Percentiles rank a stretch among this genome's conserved stretches.
phyloP scores from a whole-genome alignment of 2,113 vertebrate species.

The Halichoerus grypus region DNA sequence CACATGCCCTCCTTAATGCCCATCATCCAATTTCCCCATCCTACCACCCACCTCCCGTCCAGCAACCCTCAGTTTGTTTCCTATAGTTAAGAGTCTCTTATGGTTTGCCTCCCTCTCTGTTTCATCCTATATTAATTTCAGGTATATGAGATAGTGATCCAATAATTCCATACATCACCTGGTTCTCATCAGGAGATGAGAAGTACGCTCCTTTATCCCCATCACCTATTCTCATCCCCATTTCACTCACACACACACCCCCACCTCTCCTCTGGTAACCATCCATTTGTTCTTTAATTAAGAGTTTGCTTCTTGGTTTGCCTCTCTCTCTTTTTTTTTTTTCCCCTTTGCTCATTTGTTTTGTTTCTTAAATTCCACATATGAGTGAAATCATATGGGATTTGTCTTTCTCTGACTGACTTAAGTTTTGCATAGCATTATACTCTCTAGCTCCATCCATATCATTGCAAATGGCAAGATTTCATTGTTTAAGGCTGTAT shows the following conservation, averaged over 20 bases:
- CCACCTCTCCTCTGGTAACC: not conserved
- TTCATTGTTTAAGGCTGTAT: not conserved
- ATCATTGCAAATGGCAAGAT: not conserved
- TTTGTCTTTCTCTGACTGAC: not conserved
- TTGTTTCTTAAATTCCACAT: not conserved
- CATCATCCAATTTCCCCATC: not conserved
- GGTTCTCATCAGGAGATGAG: not conserved
- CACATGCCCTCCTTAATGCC: not conserved
- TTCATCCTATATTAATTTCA: not conserved
- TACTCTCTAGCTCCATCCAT: not conserved
- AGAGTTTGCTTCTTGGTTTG: not conserved
- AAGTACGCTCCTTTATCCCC: not conserved
- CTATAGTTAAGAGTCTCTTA: not conserved
- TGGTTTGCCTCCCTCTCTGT: not conserved
- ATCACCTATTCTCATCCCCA: not conserved
- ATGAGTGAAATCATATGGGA: not conserved
- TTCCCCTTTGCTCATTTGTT: not conserved
- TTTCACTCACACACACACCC: not conserved
- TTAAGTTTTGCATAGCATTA: not conserved
- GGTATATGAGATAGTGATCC: not conserved
- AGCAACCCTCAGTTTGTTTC: not conserved
- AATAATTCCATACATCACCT: not conserved
- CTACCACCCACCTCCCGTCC: not conserved
- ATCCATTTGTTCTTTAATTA: not conserved
- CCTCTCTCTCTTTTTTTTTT: not conserved